These are phyloP conservation scores for Channallabes apus DNA, from an alignment of 2,797 vertebrate species.

Conservation along the genomic window DNA sequence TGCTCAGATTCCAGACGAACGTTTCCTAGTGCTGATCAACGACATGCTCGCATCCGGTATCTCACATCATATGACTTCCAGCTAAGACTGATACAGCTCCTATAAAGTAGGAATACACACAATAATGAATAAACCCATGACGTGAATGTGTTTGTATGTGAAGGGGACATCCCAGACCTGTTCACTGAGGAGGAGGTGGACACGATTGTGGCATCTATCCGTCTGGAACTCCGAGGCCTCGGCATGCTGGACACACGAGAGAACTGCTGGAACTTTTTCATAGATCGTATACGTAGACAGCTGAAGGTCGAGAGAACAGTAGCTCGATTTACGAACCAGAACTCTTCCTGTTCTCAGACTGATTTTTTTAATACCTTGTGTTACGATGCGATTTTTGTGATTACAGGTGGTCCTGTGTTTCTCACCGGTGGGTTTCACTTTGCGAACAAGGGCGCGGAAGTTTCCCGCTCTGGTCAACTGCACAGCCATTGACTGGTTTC, in stretches of 20 bases:
- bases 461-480: conserved; percentile 76
- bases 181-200: conserved; percentile 77
- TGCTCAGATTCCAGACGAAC: conserved; percentile 75
- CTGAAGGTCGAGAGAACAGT: conserved; percentile 56
- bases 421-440: conserved; percentile 76
- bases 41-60: conserved; percentile 78
- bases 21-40: conserved; percentile 77
- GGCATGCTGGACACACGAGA: conserved; percentile 74
- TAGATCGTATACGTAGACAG: conserved; percentile 68
- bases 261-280: conserved; percentile 80
- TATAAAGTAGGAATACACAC: not conserved
- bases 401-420: conserved; percentile 77
- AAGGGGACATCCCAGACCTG: conserved; percentile 75
- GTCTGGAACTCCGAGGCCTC: conserved; percentile 74
- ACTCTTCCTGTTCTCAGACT: not conserved
- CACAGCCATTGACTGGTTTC: conserved; percentile 73
- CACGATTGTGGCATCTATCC: conserved; percentile 72
- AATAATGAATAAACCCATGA: not conserved
- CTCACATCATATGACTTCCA: not conserved
- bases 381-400: not conserved
- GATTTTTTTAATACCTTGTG: not conserved
- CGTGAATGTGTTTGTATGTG: conserved; percentile 3
- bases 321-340: not conserved
- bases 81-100: not conserved
- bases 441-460: conserved; percentile 72